A percentile compares a stretch with the other conserved stretches of the same genome.
Conservation (phyloP, 2,888 invertebrate species). For the Stenodema calcarata region DNA sequence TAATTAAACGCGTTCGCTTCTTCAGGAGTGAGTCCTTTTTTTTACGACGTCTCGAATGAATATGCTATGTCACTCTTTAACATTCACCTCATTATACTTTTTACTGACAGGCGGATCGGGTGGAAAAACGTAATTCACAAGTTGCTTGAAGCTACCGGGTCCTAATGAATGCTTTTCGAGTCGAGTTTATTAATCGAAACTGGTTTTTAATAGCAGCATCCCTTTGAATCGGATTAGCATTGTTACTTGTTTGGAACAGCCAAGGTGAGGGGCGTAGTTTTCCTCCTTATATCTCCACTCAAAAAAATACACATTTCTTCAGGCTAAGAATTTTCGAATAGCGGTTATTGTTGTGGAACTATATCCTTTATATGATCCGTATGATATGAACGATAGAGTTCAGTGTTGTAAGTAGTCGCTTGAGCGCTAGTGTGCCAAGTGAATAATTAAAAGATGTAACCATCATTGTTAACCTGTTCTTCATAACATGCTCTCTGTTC, state of each 20-base stretch:
- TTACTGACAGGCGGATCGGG: background rate
- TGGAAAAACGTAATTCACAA: conserved; percentile 43
- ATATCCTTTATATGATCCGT: too few relatives aligned
- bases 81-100: conserved; percentile 46
- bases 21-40: conserved; percentile 9
- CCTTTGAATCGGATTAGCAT: conserved; percentile 31
- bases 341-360: too few relatives aligned
- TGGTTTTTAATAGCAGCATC: conserved; percentile 11
- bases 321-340: too few relatives aligned
- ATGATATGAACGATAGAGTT: too few relatives aligned
- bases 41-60: conserved; percentile 8
- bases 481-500: too few relatives aligned
- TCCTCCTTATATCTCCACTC: background rate
- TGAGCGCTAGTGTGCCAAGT: too few relatives aligned
- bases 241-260: background rate
- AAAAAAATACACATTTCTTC: background rate
- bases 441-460: too few relatives aligned
- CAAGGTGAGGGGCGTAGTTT: background rate
- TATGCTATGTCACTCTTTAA: conserved; percentile 37
- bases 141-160: background rate
- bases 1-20: conserved; percentile 29
- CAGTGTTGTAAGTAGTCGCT: too few relatives aligned
- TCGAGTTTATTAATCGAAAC: conserved; percentile 34
- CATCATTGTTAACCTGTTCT: too few relatives aligned
- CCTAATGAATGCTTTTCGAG: conserved; percentile 29